A percentile compares a stretch with the other conserved stretches of the same genome.
Conservation (phyloP, 2,113 vertebrate genomes). For the Notarius lentiginosus region DNA sequence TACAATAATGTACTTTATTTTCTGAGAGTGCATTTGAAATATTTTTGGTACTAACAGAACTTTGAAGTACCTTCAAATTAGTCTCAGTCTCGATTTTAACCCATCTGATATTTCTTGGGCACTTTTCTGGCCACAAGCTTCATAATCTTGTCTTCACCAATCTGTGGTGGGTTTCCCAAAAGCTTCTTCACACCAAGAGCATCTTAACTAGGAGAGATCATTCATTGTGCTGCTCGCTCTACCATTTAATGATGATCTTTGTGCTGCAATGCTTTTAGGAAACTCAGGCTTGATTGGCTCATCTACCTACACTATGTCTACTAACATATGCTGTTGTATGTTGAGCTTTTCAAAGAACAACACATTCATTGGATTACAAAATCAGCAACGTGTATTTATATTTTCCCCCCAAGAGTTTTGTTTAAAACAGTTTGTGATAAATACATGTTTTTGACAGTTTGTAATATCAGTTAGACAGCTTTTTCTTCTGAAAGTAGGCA, state of each 20-base stretch:
- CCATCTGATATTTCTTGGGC: neutral
- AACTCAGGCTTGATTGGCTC: neutral
- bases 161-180: neutral
- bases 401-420: neutral
- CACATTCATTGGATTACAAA: neutral
- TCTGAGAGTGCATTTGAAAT: neutral
- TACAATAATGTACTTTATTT: too few relatives aligned
- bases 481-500: neutral
- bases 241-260: too few relatives aligned
- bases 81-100: neutral
- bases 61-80: neutral
- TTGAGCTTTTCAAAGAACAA: neutral
- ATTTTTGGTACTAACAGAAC: neutral
- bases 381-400: neutral
- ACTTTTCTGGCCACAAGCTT: neutral
- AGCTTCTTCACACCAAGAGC: too few relatives aligned
- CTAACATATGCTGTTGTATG: neutral
- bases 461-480: neutral
- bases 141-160: neutral
- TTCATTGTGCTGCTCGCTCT: too few relatives aligned
- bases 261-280: too few relatives aligned
- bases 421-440: neutral
- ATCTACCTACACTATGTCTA: neutral
- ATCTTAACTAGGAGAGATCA: too few relatives aligned
- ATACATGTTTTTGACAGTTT: neutral